Conservation (phyloP, 1,140 invertebrate species). For the Apis laboriosa region DNA sequence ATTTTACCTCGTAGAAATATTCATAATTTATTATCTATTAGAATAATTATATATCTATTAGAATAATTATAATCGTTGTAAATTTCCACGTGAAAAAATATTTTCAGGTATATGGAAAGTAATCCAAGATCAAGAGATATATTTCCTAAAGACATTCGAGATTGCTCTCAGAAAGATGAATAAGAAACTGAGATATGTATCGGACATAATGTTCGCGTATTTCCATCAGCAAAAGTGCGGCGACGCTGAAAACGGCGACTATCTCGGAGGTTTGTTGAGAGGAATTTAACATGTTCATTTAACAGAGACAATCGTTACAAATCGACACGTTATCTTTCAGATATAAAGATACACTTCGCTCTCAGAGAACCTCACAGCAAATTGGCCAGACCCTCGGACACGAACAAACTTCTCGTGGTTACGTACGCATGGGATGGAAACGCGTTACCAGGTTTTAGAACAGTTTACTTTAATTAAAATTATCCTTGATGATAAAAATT, state of each 20-base stretch:
- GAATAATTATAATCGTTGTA: background rate
- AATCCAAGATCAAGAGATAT: slow-evolving; percentile 73
- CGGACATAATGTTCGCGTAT: slow-evolving; percentile 78
- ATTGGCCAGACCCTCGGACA: slow-evolving; percentile 70
- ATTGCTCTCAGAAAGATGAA: slow-evolving; percentile 75
- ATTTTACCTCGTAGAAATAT: background rate
- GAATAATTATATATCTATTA: too few relatives aligned
- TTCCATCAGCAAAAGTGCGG: slow-evolving; percentile 74
- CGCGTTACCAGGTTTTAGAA: slow-evolving; percentile 81
- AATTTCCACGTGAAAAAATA: background rate
- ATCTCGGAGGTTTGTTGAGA: slow-evolving; percentile 69
- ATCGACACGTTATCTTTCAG: slow-evolving; percentile 41
- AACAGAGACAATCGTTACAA: too few relatives aligned
- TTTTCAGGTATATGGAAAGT: slow-evolving; percentile 69
- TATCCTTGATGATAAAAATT: too few relatives aligned
- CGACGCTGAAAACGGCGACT: slow-evolving; percentile 75
- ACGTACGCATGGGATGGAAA: slow-evolving; percentile 87
- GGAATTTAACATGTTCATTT: accelerated
- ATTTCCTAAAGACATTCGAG: slow-evolving; percentile 78
- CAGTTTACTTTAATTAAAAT: background rate
- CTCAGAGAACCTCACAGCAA: slow-evolving; percentile 74
- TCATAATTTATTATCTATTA: background rate
- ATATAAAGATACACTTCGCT: slow-evolving; percentile 76
- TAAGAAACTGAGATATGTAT: slow-evolving; percentile 74
- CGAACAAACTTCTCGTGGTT: slow-evolving; percentile 83